Conservation (phyloP, 1,140 invertebrate species). For the Spodoptera frugiperda region DNA sequence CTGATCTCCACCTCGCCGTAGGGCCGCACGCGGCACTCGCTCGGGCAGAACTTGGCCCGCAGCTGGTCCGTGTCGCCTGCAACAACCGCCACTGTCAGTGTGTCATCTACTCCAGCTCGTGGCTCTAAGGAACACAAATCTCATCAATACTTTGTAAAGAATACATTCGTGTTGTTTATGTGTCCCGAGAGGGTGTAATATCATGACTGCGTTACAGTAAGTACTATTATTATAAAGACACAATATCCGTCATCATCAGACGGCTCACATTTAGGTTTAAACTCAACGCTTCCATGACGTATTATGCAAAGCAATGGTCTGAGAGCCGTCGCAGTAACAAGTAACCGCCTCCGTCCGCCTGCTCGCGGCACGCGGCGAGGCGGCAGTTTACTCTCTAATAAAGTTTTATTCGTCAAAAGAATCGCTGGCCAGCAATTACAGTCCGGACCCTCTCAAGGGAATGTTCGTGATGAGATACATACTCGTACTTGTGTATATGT, state of each 20-base stretch:
- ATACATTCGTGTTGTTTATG: too few relatives aligned
- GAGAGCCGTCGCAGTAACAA: neutral
- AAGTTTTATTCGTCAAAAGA: conserved; percentile 34
- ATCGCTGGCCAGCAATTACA: neutral
- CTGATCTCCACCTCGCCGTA: conserved; percentile 49
- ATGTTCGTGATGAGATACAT: neutral
- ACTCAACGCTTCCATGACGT: neutral
- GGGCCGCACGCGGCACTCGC: conserved; percentile 53
- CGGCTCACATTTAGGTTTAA: neutral
- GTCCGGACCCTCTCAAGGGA: conserved; percentile 5
- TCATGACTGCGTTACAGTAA: too few relatives aligned
- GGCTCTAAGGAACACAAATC: too few relatives aligned
- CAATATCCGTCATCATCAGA: neutral
- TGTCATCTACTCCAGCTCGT: neutral
- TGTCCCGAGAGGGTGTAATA: too few relatives aligned
- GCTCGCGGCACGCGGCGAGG: neutral
- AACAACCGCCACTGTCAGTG: conserved; percentile 25
- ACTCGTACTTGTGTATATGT: neutral
- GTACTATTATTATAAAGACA: neutral
- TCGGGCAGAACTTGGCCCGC: conserved; percentile 60
- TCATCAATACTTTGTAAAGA: too few relatives aligned
- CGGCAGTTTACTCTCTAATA: neutral
- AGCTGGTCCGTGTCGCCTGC: conserved; percentile 59
- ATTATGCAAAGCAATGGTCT: neutral
- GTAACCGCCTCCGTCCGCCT: neutral